Conservation (phyloP, 2,797 vertebrate genomes). For the Takifugu rubripes region DNA sequence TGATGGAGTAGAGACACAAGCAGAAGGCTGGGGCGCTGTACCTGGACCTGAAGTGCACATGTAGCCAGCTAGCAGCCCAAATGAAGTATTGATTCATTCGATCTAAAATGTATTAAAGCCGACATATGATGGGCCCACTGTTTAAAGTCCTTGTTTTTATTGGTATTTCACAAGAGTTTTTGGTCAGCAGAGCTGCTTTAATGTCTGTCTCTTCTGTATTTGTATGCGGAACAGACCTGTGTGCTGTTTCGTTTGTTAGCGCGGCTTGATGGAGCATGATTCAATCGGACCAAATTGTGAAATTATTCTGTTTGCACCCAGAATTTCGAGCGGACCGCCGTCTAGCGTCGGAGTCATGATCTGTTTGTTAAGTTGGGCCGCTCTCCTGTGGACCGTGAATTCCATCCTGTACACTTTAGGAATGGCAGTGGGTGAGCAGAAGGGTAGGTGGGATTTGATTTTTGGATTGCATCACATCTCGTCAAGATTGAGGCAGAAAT, state of each 20-base stretch:
- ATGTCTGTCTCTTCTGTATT: no score
- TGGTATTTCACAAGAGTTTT: no score
- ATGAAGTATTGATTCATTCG: not conserved
- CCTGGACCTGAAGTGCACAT: no score
- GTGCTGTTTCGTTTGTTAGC: not conserved
- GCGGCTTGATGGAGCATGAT: slow-evolving; percentile 1
- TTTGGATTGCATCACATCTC: not conserved
- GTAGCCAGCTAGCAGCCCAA: not conserved
- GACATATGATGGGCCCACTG: no score
- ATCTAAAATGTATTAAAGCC: no score
- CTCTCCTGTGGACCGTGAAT: slow-evolving; percentile 80
- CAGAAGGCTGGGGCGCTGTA: no score
- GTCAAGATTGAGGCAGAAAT: not conserved
- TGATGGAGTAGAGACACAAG: slow-evolving; percentile 32
- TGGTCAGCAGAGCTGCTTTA: no score
- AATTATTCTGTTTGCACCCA: slow-evolving; percentile 64
- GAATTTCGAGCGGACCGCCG: slow-evolving; percentile 69
- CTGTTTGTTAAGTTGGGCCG: slow-evolving; percentile 74
- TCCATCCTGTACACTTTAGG: slow-evolving; percentile 75
- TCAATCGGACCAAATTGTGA: slow-evolving; percentile 21
- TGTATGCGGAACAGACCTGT: not conserved
- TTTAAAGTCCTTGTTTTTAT: no score
- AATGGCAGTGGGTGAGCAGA: slow-evolving; percentile 80
- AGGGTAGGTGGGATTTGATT: slow-evolving; percentile 72
- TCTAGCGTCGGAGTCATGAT: slow-evolving; percentile 82